Evolutionary conservation across 2,797 vertebrate genomes (phyloP), one percentile per base, ranked within the genome.

Genomic region (Syngnathus acus): DNA sequence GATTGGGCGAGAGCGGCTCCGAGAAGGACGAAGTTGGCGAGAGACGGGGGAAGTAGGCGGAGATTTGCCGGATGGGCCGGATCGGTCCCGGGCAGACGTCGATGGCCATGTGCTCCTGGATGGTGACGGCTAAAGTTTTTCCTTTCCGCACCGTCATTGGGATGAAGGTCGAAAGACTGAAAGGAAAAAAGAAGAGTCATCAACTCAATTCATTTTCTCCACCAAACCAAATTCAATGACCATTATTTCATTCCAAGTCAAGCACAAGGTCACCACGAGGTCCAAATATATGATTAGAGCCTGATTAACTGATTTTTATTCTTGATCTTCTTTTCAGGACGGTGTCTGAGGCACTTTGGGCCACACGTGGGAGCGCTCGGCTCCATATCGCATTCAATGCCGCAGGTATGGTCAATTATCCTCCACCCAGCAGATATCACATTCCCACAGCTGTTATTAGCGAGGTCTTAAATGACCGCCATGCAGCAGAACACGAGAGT

Each of bases 21-120:
- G 76, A 68, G 76, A 90, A 79, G 67, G 90, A 91, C 65, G 90
- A 91, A 62, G 87, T 78, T 71, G 85, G 91, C 19, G 89, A 91
- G 59, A 92, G 91, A 55, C 92, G 91, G 0, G 92, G 93, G 77
- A 94, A 94, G 84, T 93, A 94, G 77, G 91, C 87, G 0, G 93
- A 94, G 70, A 94, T 94, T 75, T 92, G 92, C 8, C 69, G 87
- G 72, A 94, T 94, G 65, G 93, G 93, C 40, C 84, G 90, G 72
- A 94, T 93, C 68, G 93, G 93, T 2, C 93, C 92, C 0, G 92
- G 93, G 63, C 91, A 94, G 70, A 93, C 92, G 0, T 94, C 81
- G 32, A 94, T 94, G 76, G 93, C 93, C 93, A 94, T 92, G 88
- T 94, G 91, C 84, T 94, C 93, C 91, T 90, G 92, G 84, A 93